Evolutionary conservation across 2,888 invertebrate genomes (phyloP).

Genomic region (Exephanes ischioxanthus): DNA sequence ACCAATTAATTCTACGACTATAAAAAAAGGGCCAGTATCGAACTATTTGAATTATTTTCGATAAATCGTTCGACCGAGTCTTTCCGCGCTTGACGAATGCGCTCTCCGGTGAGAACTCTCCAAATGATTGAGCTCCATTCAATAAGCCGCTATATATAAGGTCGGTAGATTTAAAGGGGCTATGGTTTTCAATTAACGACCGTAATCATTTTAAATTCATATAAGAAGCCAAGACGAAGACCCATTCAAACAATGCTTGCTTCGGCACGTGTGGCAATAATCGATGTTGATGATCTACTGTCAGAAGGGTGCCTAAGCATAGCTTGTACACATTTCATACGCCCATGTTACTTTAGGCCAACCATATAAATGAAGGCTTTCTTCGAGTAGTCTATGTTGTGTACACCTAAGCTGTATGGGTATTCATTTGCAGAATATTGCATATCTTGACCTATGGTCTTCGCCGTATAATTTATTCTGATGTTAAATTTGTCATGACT

Average conservation of each 20-base stretch:
- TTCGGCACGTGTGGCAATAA: background rate
- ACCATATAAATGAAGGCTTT: background rate
- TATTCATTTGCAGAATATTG: background rate
- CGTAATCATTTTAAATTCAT: constrained; percentile 5
- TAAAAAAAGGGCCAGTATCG: background rate
- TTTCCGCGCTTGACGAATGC: background rate
- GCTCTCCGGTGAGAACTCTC: constrained; percentile 3
- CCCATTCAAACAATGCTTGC: background rate
- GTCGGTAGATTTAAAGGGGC: constrained; percentile 7
- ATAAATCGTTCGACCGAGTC: background rate
- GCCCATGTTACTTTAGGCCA: background rate
- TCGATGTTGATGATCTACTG: background rate
- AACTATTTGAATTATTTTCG: background rate
- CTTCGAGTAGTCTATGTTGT: background rate
- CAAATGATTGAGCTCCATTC: constrained; percentile 15
- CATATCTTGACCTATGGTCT: constrained; percentile 13
- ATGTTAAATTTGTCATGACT: background rate
- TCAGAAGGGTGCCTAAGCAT: background rate
- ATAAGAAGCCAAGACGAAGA: background rate
- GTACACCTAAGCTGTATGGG: background rate
- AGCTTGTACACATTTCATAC: background rate
- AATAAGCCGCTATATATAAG: constrained; percentile 23
- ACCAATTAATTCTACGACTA: background rate
- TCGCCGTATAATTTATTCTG: background rate
- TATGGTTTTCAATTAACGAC: constrained; percentile 19